These are phyloP conservation scores for Stichodactyla helianthus DNA, from an alignment of 64 coral and sea anemone species.

Conservation along the genomic window DNA sequence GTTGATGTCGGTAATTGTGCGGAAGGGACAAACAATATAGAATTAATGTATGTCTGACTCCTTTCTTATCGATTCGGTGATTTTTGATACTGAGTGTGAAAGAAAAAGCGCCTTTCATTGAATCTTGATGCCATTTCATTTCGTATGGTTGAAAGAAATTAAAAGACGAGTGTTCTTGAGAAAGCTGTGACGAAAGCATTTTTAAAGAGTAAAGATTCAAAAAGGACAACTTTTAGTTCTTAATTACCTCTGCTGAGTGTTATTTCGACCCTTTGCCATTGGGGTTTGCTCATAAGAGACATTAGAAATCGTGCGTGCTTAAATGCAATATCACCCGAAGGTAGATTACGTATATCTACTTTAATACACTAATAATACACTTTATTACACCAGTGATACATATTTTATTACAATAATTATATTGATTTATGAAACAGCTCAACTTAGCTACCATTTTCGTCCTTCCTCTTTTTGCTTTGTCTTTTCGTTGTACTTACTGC, in stretches of 20 bases:
- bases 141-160: neutral
- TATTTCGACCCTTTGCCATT: neutral
- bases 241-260: neutral
- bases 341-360: too few species aligned
- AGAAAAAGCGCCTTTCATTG: neutral
- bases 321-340: too few species aligned
- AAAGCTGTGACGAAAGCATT: neutral
- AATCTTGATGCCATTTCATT: slow-evolving; percentile 10
- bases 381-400: too few species aligned
- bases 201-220: neutral
- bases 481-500: too few species aligned
- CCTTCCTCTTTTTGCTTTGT: too few species aligned
- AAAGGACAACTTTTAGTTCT: neutral
- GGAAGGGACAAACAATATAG: neutral
- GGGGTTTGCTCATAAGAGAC: neutral
- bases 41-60: neutral
- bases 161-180: neutral
- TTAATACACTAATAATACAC: too few species aligned
- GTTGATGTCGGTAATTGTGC: neutral
- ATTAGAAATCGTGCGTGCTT: neutral
- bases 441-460: too few species aligned
- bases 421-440: too few species aligned
- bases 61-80: neutral
- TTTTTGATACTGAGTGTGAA: neutral
- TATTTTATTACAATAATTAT: too few species aligned